Base-by-base conservation (phyloP, 2,113 vertebrate species). In the Sarotherodon lohbergeri region DNA sequence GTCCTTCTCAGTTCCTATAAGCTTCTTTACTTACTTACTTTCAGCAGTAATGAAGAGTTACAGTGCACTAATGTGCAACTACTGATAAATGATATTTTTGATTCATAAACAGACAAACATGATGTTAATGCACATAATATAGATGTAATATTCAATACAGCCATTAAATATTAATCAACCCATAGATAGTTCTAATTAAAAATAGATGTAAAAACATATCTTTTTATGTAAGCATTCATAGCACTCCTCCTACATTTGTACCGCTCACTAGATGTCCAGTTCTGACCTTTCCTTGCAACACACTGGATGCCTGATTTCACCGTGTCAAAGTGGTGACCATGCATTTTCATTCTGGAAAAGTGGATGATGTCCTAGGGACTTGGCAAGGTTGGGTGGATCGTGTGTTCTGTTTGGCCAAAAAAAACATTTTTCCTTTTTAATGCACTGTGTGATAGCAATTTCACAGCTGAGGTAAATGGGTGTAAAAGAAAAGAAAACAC, bases 361-460 rank as follows among this genome's bases (percentile, higher is more conserved):
- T 76, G 14, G 9, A 48, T 76, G 24, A 78, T 19, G 24, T 71
- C 39, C 22, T 27, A 27, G 22, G 66, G 43, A 48, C 68, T 46
- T 48, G 41, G 22, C 9, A 19, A 19, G 6, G 22, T 46, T 48
- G 48, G 41, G 22, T 27, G 3, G 68, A 0, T 43, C 0, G 0
- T 43, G 36, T 71, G 2, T 43, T 41, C 22, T 73, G 22, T 73
- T 46, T 73, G 41, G 41, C 9, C 61, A 39, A 66, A 43, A 16
- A 1, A 43, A 0, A 6, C 10, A 43, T 43, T 71, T 43, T 43
- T 43, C 9, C n/a, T 43, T 71, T 71, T 71, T 43, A 73, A 22
- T 46, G 19, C 4, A 10, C 52, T 10, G 52, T n/a, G 43, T 27
- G 68, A 73, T 29, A 14, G 4, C 14, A 29, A 14, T 24, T 71